Base-by-base conservation (phyloP, 2,113 vertebrate species). In the Aythya baeri region DNA sequence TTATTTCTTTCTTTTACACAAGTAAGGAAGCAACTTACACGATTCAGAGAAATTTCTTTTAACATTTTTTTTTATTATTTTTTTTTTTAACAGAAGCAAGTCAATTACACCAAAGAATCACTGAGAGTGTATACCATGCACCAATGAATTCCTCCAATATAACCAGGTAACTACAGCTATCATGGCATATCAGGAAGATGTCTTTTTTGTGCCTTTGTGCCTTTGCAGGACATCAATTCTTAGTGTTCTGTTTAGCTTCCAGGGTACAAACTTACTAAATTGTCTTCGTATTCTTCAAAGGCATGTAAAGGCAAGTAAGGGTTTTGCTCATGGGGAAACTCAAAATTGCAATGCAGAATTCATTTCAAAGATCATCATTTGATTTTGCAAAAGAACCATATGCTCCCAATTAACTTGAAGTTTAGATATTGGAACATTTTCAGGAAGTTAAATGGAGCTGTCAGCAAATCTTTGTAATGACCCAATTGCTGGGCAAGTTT, bases 71-170 rank as follows among this genome's bases (percentile, higher is more conserved):
- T 96, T 70, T 84, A 36, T 36, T 36, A 36, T 87, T 97, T 94
- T 50, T 46, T 46, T 49, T 49, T 46, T 49, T 49, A 49, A 92
- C 97, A 99, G 99, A 99, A 95, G 99, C 99, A 77, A 99, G 98
- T 84, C 99, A 99, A 74, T 98, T 98, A 61, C 98, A 99, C 97
- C 98, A 98, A 94, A 98, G 98, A 96, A 98, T 98, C 96, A 98
- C 98, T 0, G 98, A 99, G 92, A 98, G 98, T 61, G 98, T 98
- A 15, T 99, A 98, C 34, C 98, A 98, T 36, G 98, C 98, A 41
- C 98, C 99, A 17, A 98, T 99, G 98, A 99, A 98, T 58, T 84
- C 97, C 52, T 95, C 98, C 96, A 97, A 92, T n/a, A 68, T 89
- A 46, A 96, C 86, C 90, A 98, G 98, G 98, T 98, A 97, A 94